Evolutionary conservation across 1,140 invertebrate species (phyloP), one percentile per base, ranked within the genome.

Genomic region (Asbolus verrucosus): DNA sequence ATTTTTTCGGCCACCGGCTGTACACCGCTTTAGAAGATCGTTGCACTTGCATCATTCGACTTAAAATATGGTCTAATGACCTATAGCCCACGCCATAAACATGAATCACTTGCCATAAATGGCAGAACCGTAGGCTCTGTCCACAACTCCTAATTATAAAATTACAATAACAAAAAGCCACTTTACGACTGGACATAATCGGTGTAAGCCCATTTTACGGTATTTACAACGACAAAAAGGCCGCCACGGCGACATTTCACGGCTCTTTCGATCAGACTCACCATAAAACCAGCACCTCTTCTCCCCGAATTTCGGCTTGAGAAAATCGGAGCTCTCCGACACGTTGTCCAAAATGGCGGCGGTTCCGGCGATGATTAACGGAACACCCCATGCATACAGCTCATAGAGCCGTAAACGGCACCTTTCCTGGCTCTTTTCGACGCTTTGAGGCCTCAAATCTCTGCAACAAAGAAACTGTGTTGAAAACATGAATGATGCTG

Each of bases 261-360:
- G 11, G 6, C 6, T n/a, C n/a, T n/a, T n/a, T n/a, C 11, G 33
- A n/a, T n/a, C 6, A 2, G 33, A 77, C 78, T 75, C 82, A 87
- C 91, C 91, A 79, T 88, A 88, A 84, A 94, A 94, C 92, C 92
- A 94, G 81, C 92, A 94, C 60, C 85, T 85, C 60, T 85, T 86
- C 74, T 89, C 86, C 2, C 90, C 91, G 79, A 93, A 94, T 50
- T 89, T 87, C 6, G 92, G 92, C 63, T 88, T 85, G 60, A 93
- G 80, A 71, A 89, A 85, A 69, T 85, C 81, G 50, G 86, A 77
- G 68, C 79, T 50, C 76, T 73, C 83, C 9, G 89, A 88, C 70
- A 90, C 83, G 69, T 85, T 81, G 82, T 94, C 91, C 36, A 93
- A 82, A 70, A 90, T 83, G 14, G 88, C 87, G 14, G 89, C 92